A percentile compares a stretch with the other conserved stretches of the same genome.
Evolutionary conservation across 1,140 invertebrate genomes (phyloP).

Genomic region (Scylla paramamosain): DNA sequence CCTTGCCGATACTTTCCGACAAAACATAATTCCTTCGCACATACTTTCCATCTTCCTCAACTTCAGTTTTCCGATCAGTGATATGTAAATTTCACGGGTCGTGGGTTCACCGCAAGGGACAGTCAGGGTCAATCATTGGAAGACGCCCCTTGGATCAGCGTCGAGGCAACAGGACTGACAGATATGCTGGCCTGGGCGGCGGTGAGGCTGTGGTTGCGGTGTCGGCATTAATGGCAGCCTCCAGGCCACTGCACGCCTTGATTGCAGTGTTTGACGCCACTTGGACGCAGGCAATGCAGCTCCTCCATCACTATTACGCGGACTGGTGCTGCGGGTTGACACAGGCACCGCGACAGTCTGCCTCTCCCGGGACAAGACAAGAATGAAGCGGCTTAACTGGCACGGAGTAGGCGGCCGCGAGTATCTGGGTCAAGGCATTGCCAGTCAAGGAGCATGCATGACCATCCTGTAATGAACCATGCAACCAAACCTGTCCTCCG

Average conservation of each 20-base stretch:
- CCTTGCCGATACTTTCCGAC: too few species aligned
- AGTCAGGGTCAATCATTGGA: background rate
- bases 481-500: too few species aligned
- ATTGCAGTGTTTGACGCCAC: background rate
- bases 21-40: too few species aligned
- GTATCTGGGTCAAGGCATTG: too few species aligned
- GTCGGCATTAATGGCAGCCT: background rate
- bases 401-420: too few species aligned
- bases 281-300: background rate
- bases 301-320: background rate
- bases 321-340: background rate
- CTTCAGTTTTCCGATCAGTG: too few species aligned
- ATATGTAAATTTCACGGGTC: too few species aligned
- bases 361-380: background rate
- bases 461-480: too few species aligned
- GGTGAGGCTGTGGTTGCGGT: background rate
- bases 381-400: too few species aligned
- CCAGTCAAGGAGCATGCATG: too few species aligned
- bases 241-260: background rate
- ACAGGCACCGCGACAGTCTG: background rate
- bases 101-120: background rate
- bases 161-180: background rate
- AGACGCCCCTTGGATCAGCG: background rate
- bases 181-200: background rate
- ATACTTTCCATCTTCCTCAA: too few species aligned